phyloP scores from a whole-genome alignment of 30 jellyfish, hydroid and myxozoan species.

The Hydra vulgaris region DNA sequence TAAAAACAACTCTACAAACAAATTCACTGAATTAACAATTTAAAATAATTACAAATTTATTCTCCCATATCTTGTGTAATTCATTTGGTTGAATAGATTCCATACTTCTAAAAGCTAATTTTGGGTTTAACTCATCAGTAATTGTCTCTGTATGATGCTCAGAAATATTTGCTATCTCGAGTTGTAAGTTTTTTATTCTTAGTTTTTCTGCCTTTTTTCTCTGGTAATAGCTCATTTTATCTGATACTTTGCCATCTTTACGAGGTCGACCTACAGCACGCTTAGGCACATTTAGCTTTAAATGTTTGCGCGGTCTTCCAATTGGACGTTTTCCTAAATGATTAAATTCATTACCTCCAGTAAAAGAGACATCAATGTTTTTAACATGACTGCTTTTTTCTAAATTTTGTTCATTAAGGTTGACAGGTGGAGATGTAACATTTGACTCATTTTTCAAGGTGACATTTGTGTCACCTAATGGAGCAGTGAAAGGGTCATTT shows the following conservation, averaged over 20 bases:
- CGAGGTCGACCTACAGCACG: slow-evolving; percentile 38
- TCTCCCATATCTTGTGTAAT: not conserved
- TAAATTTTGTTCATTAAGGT: not conserved
- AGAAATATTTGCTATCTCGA: not conserved
- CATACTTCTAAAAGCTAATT: not conserved
- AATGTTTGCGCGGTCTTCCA: slow-evolving; percentile 36
- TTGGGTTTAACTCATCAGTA: not conserved
- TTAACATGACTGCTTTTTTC: not conserved
- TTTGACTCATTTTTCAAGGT: not conserved
- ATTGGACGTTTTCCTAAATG: slow-evolving; percentile 11
- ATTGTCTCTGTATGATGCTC: not conserved
- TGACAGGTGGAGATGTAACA: not conserved
- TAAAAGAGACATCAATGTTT: not conserved
- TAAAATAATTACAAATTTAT: not conserved
- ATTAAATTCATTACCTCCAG: not conserved
- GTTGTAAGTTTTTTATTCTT: too few species aligned
- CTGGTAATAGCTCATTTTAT: not conserved
- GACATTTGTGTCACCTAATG: not conserved
- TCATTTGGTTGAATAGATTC: not conserved
- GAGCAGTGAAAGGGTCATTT: not conserved
- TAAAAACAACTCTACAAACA: not conserved
- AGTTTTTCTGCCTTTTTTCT: not conserved
- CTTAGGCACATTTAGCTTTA: slow-evolving; percentile 13
- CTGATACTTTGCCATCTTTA: not conserved
- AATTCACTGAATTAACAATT: not conserved